phyloP scores from a whole-genome alignment of 2,888 invertebrate species.

The Apodemia duryi region DNA sequence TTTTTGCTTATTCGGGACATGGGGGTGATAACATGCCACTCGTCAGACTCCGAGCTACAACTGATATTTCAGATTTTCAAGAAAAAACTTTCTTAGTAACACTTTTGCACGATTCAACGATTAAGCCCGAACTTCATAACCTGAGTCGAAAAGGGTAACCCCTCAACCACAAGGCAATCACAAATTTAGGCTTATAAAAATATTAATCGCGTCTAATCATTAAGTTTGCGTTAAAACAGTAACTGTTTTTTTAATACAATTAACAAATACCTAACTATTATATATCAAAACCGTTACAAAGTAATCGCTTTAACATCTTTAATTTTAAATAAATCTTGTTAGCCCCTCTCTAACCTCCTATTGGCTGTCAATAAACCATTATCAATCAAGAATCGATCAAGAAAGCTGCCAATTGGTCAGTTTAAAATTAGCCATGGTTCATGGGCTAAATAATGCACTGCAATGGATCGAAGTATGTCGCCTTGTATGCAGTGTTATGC shows the following conservation, averaged over 20 bases:
- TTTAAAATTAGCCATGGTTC: slow-evolving; percentile 35
- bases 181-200: no score
- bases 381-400: slow-evolving; percentile 10
- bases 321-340: background rate
- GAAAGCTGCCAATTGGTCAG: slow-evolving; percentile 29
- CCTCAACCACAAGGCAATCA: no score
- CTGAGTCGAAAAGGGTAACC: no score
- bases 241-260: background rate
- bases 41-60: no score
- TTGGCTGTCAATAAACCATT: slow-evolving; percentile 11
- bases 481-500: slow-evolving; percentile 35
- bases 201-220: no score
- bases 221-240: no score
- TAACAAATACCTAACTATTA: background rate
- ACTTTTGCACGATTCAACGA: no score
- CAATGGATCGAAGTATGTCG: slow-evolving; percentile 41
- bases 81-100: no score
- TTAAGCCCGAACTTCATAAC: no score
- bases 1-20: no score
- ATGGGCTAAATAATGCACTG: slow-evolving; percentile 56
- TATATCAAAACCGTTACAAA: background rate
- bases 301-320: background rate
- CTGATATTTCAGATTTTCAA: no score
- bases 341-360: background rate
- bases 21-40: no score